Conservation (phyloP, 2,113 vertebrate genomes). For the Poeciliopsis prolifica region DNA sequence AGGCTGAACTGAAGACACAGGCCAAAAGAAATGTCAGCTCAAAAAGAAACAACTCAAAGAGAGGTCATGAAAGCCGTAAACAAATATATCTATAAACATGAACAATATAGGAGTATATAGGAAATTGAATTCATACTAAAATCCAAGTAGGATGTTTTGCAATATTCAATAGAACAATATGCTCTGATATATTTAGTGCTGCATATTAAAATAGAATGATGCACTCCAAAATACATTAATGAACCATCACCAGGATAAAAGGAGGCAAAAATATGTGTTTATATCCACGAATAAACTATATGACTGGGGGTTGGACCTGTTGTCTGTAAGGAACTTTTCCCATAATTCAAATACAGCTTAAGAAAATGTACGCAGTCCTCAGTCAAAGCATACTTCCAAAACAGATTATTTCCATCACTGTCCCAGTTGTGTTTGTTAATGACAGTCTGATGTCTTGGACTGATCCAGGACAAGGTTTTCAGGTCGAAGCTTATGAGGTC, state of each 20-base stretch:
- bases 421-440: neutral
- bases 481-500: neutral
- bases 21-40: neutral
- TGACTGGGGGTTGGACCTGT: neutral
- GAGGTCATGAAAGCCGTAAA: neutral
- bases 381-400: neutral
- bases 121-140: too few species aligned
- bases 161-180: too few species aligned
- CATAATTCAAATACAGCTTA: neutral
- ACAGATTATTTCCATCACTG: neutral
- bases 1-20: too few species aligned
- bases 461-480: neutral
- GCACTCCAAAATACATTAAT: too few species aligned
- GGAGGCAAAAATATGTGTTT: neutral
- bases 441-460: neutral
- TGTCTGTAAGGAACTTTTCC: neutral
- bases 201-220: too few species aligned
- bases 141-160: too few species aligned
- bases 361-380: neutral
- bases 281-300: neutral
- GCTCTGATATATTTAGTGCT: too few species aligned
- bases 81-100: neutral
- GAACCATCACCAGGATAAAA: too few species aligned
- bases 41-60: neutral
- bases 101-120: too few species aligned